These are phyloP conservation scores for Perithous albicinctus DNA, from an alignment of 2,888 invertebrate genomes.

Conservation along the genomic window DNA sequence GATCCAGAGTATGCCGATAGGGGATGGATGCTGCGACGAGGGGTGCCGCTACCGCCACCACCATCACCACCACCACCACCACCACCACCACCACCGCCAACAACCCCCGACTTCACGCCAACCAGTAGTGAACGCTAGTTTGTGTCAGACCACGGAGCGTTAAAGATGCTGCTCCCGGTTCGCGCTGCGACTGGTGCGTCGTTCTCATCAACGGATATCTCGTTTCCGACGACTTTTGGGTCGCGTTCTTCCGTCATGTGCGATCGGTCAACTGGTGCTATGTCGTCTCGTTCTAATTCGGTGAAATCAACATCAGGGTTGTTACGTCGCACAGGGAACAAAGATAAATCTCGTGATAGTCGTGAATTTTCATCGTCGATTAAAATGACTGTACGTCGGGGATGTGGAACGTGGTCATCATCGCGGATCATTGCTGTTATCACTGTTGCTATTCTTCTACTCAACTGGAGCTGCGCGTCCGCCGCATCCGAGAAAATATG, in stretches of 20 bases:
- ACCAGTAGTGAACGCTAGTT: constrained; percentile 80
- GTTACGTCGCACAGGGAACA: constrained; percentile 7
- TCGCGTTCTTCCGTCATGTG: constrained; percentile 45
- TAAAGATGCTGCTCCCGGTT: constrained; percentile 82
- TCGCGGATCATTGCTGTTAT: constrained; percentile 39
- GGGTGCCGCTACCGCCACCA: constrained; percentile 48
- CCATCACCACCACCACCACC: constrained; percentile 45
- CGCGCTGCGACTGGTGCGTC: constrained; percentile 76
- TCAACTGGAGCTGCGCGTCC: constrained; percentile 65
- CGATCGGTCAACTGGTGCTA: constrained; percentile 50
- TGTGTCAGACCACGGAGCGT: constrained; percentile 83
- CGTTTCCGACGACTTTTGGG: constrained; percentile 47
- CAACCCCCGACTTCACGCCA: constrained; percentile 76
- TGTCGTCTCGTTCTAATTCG: constrained; percentile 28
- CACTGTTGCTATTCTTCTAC: constrained; percentile 65
- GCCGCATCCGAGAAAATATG: constrained; percentile 69
- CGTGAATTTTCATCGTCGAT: background rate
- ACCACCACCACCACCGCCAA: constrained; percentile 32
- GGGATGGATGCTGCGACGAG: constrained; percentile 69
- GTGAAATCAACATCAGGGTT: constrained; percentile 4
- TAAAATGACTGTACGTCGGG: constrained; percentile 19
- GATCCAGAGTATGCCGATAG: constrained; percentile 63
- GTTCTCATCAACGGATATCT: constrained; percentile 71
- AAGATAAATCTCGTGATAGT: background rate
- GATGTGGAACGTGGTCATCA: constrained; percentile 14